Base-by-base conservation (phyloP, 2,113 vertebrate species). In the Colistium nudipinnis region DNA sequence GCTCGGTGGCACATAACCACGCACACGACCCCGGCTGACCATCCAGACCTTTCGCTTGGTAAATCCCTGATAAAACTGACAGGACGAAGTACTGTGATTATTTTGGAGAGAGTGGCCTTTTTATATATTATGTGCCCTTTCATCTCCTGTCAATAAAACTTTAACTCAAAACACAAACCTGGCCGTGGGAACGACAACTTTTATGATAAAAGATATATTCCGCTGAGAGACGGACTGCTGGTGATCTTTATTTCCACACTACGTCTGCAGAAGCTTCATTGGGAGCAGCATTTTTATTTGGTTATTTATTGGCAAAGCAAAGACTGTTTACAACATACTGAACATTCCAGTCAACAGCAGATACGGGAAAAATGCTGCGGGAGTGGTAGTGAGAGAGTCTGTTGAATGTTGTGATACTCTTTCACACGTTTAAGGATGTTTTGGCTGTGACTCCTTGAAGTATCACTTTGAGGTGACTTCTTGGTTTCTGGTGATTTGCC, bases 281-380 rank as follows among this genome's bases (percentile, higher is more conserved):
- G 33, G 31, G 55, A 4, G 24, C 19, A 19, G 20, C 44, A 4
- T 24, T 53, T 45, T 28, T 14, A 10, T 5, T 48, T 0, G 25
- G 56, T 61, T 33, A 24, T 25, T 55, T 12, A 61, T 2, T 30
- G 27, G 33, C 14, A 4, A 52, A 43, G n/a, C 1, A 1, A 38
- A 2, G 27, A 4, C 6, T 41, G 45, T 49, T 51, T 36, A 63
- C 47, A 27, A 27, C 61, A 51, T 51, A 39, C 44, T 38, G 38
- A 63, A 36, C 59, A 70, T 52, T 59, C 45, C 39, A 39, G 44
- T 47, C 39, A 16, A 59, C 36, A 38, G 35, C 31, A 41, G 59
- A 39, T 7, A 22, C 39, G 28, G 9, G 4, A 3, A 28, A 54
- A 20, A 57, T 27, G 17, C 45, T 16, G 14, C 25, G 44, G 53